Conservation (phyloP, 2,797 vertebrate species). For the Pterois miles region DNA sequence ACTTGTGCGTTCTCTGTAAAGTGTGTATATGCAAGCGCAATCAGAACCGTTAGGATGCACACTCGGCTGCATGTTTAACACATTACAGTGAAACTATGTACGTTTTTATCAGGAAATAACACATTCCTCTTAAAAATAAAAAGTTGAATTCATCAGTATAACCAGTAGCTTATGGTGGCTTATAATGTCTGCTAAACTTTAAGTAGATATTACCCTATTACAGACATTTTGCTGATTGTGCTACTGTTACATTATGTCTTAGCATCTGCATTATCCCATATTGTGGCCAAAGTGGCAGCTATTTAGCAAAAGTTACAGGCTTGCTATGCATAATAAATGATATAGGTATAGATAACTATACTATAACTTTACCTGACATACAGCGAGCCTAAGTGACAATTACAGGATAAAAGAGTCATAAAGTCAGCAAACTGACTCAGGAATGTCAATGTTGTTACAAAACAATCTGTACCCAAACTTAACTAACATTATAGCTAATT, state of each 20-base stretch:
- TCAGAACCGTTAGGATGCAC: constrained; percentile 14
- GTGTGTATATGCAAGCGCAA: constrained; percentile 11
- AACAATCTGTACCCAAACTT: background rate
- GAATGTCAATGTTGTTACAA: background rate
- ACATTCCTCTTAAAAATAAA: background rate
- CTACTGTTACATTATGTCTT: background rate
- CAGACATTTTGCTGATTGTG: background rate
- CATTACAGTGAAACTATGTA: background rate
- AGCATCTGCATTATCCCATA: background rate
- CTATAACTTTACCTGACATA: background rate
- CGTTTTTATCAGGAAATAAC: constrained; percentile 8
- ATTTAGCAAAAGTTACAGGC: background rate
- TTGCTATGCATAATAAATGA: background rate
- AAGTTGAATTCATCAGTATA: background rate
- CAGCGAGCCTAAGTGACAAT: background rate
- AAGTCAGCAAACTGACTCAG: background rate
- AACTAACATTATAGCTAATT: background rate
- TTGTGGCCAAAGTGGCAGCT: background rate
- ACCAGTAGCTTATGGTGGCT: background rate
- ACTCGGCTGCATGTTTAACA: background rate
- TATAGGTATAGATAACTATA: too few relatives aligned
- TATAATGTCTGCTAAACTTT: background rate
- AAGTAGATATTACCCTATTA: background rate
- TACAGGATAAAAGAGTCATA: background rate
- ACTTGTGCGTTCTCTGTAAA: constrained; percentile 24